Conservation (phyloP, 2,888 invertebrate genomes). For the Melieria omissa region DNA sequence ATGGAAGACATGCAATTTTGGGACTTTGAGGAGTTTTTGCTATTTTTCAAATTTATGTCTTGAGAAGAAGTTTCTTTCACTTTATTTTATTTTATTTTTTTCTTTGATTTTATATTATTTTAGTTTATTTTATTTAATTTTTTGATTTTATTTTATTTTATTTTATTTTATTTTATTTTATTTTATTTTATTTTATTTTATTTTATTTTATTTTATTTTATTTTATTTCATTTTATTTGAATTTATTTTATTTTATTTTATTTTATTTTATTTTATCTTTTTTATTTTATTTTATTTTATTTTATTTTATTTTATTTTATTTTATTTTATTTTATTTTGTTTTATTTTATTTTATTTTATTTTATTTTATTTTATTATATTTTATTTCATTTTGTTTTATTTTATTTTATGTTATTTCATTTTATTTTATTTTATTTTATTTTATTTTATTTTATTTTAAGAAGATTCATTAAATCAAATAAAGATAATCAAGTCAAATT, state of each 20-base stretch:
- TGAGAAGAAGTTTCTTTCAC: neutral
- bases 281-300: neutral
- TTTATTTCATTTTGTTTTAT: neutral
- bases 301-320: neutral
- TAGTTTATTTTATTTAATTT: too few species aligned
- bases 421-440: neutral
- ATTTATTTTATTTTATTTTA: neutral
- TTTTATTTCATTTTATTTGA: neutral
- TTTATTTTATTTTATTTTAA: slow-evolving; percentile 1
- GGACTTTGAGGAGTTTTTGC: too few species aligned
- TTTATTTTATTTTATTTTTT: neutral
- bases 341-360: neutral
- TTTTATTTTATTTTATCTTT: neutral
- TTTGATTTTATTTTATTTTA: neutral
- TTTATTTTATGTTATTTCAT: too few species aligned
- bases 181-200: neutral
- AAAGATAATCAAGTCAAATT: neutral
- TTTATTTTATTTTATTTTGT: neutral
- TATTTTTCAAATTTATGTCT: too few species aligned
- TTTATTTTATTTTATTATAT: slow-evolving; percentile 2
- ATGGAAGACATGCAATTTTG: too few species aligned
- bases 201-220: neutral
- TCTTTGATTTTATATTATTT: too few species aligned
- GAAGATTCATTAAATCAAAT: neutral
- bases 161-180: neutral